These are phyloP conservation scores for Sylvilagus floridanus DNA, from an alignment of 2,797 vertebrate species.

Conservation along the genomic window DNA sequence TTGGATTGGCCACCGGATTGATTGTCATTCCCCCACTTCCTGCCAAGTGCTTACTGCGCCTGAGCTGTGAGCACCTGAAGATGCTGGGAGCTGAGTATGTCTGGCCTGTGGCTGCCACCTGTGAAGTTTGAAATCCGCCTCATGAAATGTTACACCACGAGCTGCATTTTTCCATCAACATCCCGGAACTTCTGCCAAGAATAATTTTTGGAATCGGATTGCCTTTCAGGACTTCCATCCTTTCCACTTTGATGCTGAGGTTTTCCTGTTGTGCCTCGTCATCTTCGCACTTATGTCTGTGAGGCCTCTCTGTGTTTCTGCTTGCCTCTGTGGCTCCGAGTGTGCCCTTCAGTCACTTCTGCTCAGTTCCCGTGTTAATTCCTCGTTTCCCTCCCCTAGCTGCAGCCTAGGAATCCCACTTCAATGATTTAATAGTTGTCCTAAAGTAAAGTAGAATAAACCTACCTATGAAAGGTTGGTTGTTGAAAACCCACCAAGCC, in stretches of 20 bases:
- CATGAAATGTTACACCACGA: not conserved
- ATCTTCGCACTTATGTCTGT: not conserved
- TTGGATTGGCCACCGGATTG: not conserved
- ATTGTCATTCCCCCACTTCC: not conserved
- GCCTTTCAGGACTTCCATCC: not conserved
- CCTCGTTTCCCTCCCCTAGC: not conserved
- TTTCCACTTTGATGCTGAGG: not conserved
- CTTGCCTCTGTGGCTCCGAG: not conserved
- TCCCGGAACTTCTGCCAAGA: not conserved
- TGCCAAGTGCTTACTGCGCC: not conserved
- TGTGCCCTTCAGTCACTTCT: not conserved
- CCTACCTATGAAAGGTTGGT: not conserved
- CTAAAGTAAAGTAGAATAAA: not conserved
- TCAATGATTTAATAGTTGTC: not conserved
- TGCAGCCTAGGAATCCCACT: not conserved
- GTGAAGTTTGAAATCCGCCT: constrained; percentile 31
- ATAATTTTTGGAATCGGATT: not conserved
- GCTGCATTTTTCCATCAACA: not conserved
- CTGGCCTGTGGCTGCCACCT: constrained; percentile 52
- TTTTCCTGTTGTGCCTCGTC: not conserved
- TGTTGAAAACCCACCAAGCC: not conserved
- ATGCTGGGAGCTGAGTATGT: constrained; percentile 68
- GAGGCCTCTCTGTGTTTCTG: not conserved
- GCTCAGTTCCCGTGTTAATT: not conserved
- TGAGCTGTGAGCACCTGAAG: constrained; percentile 48